Evolutionary conservation across 2,888 invertebrate genomes (phyloP), one percentile per base, ranked within the genome.

Genomic region (Scaptomyza cyrtandrae): DNA sequence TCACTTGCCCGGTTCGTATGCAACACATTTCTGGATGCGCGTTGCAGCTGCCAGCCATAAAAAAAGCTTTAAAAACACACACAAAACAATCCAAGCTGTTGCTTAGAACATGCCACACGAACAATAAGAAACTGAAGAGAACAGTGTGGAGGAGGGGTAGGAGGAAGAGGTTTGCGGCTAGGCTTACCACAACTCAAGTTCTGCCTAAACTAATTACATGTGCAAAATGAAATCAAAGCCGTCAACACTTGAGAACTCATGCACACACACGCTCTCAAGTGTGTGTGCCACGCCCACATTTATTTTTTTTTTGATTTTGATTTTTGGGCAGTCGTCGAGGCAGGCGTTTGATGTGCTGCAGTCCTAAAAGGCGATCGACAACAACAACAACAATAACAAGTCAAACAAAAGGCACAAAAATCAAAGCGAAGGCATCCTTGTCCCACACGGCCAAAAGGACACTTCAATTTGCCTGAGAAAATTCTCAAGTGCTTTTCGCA

Each of bases 161-260:
- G 10, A 1, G 33, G 1, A 3, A 0, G 31, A 9, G 1, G 7
- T 9, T 41, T 9, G 41, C 39, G 14, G 24, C 11, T 7, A 1
- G 9, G 10, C 70, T 50, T 67, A 50, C 52, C 64, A 50, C 56
- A 59, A 75, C 31, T 63, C 58, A 75, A 72, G 65, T 80, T 78
- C 48, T 80, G 86, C 82, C 84, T 85, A 81, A 85, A 81, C 83
- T 85, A 83, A 83, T 83, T 86, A 81, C 71, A 69, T 66, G 72
- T 59, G 69, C 60, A 73, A 71, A 71, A 50, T 71, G 78, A 73
- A 80, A 86, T 84, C 78, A 86, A 81, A 69, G 86, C 71, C 35
- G 16, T 44, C 11, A 31, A 19, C 61, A 72, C 81, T 82, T 54
- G 63, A 82, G 63, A 55, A 49, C 54, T 80, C 72, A 78, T 74